Conservation (phyloP, 2,797 vertebrate genomes). For the Xyrichtys novacula region DNA sequence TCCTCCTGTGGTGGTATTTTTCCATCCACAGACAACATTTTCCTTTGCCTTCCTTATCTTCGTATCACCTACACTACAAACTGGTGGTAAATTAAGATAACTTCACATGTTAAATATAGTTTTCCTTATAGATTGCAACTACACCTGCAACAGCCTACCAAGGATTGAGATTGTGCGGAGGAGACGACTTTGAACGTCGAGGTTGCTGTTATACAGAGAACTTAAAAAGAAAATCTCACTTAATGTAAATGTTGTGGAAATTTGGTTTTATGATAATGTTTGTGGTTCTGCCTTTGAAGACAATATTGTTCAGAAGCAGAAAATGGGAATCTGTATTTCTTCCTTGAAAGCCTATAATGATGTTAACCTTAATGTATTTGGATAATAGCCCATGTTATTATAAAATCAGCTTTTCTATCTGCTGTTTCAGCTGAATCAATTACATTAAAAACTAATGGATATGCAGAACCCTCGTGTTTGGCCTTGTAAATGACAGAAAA, state of each 20-base stretch:
- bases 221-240: slow-evolving; percentile 57
- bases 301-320: slow-evolving; percentile 11
- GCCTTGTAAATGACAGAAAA: slow-evolving; percentile 1
- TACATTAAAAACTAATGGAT: slow-evolving; percentile 38
- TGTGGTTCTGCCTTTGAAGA: slow-evolving; percentile 51
- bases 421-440: slow-evolving; percentile 27
- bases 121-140: slow-evolving; percentile 50
- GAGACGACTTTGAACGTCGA: slow-evolving; percentile 56
- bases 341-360: slow-evolving; percentile 41
- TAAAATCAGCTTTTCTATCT: slow-evolving; percentile 27
- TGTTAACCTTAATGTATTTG: slow-evolving; percentile 50
- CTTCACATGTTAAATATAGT: slow-evolving; percentile 62
- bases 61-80: slow-evolving; percentile 59
- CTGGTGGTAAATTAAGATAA: slow-evolving; percentile 68
- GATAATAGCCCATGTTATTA: slow-evolving; percentile 41
- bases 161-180: slow-evolving; percentile 49
- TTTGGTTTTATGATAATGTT: slow-evolving; percentile 70
- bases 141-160: slow-evolving; percentile 64
- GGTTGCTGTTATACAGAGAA: slow-evolving; percentile 61
- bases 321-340: slow-evolving; percentile 48
- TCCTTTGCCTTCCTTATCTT: slow-evolving; percentile 35
- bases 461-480: slow-evolving; percentile 11
- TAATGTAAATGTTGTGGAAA: slow-evolving; percentile 70
- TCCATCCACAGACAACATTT: slow-evolving; percentile 12
- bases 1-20: slow-evolving; percentile 20